Conservation (phyloP, 2,888 invertebrate genomes). For the Heliconius sara region DNA sequence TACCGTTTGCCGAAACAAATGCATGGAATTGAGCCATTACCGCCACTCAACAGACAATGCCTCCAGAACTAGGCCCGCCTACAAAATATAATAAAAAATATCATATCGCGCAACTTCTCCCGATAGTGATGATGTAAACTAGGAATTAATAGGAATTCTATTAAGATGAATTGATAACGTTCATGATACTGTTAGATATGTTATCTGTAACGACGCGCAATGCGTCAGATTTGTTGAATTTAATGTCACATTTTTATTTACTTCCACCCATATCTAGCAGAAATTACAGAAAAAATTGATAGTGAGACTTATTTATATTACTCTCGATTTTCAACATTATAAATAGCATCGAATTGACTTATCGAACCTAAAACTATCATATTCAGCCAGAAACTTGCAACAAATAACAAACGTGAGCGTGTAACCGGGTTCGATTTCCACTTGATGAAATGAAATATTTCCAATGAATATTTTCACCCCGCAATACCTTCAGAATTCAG, state of each 20-base stretch:
- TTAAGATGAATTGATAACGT: slow-evolving; percentile 28
- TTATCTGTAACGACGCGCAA: background rate
- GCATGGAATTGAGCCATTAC: background rate
- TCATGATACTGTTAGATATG: background rate
- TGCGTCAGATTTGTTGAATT: slow-evolving; percentile 13
- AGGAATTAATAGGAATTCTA: background rate
- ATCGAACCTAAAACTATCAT: too few species aligned
- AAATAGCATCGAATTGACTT: too few species aligned
- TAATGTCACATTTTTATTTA: background rate
- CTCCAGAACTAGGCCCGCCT: too few species aligned
- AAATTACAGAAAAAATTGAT: background rate
- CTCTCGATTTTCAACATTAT: too few species aligned
- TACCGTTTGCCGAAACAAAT: too few species aligned
- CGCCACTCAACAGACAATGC: too few species aligned
- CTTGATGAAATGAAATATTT: background rate
- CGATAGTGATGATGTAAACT: slow-evolving; percentile 19
- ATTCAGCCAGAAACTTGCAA: too few species aligned
- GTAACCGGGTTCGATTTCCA: background rate
- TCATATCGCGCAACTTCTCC: too few species aligned
- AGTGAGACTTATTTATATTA: too few species aligned
- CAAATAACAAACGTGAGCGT: background rate
- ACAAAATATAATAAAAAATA: too few species aligned
- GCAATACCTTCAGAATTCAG: too few species aligned
- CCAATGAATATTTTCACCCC: background rate
- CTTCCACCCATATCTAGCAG: background rate